phyloP scores from a whole-genome alignment of 2,113 vertebrate genomes.

The Oncorhynchus gorbuscha region DNA sequence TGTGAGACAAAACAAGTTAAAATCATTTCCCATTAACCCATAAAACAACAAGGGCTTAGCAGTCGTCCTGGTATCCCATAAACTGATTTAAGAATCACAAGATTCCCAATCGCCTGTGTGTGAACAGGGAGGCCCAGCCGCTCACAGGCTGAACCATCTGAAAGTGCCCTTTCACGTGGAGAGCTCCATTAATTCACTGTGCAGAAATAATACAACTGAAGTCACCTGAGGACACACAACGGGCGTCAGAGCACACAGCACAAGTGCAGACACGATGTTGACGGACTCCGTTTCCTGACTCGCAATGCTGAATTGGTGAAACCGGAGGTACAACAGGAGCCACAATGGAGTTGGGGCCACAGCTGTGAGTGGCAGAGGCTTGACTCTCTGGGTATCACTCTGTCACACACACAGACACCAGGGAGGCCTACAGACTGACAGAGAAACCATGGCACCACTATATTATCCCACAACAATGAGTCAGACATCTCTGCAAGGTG shows the following conservation, averaged over 20 bases:
- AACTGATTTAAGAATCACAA: no score
- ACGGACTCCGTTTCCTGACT: background rate
- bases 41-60: no score
- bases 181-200: background rate
- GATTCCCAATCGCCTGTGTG: no score
- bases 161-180: no score
- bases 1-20: no score
- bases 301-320: background rate
- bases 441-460: background rate
- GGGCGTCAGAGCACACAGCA: background rate
- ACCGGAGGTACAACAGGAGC: background rate
- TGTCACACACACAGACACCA: background rate
- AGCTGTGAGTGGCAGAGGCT: constrained; percentile 20
- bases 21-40: no score
- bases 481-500: background rate
- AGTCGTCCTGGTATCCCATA: no score
- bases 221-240: constrained; percentile 1
- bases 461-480: background rate
- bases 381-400: constrained; percentile 39
- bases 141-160: no score
- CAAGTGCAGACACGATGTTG: background rate
- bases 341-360: background rate
- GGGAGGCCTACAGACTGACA: background rate
- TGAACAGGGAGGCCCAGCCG: no score
- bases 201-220: no score